Percentiles rank a stretch among this genome's conserved stretches.
Conservation (phyloP, 2,113 vertebrate species). For the Hemiscyllium ocellatum region DNA sequence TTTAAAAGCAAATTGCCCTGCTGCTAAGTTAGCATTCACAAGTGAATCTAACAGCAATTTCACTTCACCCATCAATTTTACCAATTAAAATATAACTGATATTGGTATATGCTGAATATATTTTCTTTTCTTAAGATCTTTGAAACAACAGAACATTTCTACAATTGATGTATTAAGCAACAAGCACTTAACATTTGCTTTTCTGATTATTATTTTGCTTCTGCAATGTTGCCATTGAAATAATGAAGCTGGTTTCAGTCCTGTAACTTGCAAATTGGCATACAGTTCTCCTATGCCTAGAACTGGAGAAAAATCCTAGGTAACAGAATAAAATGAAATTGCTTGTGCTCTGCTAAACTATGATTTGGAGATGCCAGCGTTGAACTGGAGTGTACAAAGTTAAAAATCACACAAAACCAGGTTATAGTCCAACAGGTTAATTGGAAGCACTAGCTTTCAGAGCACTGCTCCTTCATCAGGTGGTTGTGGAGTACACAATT, state of each 20-base stretch:
- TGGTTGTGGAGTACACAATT: too few relatives aligned
- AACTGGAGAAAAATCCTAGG: background rate
- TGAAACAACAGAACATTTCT: background rate
- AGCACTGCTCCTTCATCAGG: too few relatives aligned
- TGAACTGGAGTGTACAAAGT: too few relatives aligned
- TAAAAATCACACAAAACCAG: too few relatives aligned
- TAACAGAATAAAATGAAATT: background rate
- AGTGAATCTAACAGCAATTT: background rate
- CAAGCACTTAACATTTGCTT: background rate
- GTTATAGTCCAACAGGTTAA: too few relatives aligned
- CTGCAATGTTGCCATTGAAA: background rate
- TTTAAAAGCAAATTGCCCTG: background rate
- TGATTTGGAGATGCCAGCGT: too few relatives aligned
- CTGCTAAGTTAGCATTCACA: background rate
- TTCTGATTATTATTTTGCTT: background rate
- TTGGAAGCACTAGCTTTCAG: too few relatives aligned
- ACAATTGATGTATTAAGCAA: background rate
- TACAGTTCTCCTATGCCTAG: background rate
- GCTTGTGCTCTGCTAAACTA: background rate
- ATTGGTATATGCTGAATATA: background rate
- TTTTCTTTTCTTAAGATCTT: background rate
- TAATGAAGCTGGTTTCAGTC: background rate
- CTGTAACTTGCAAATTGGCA: background rate
- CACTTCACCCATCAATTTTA: background rate
- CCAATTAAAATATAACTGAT: background rate